Evolutionary conservation across 1,140 invertebrate genomes (phyloP), one percentile per base, ranked within the genome.

Genomic region (Drosophila micromelanica): DNA sequence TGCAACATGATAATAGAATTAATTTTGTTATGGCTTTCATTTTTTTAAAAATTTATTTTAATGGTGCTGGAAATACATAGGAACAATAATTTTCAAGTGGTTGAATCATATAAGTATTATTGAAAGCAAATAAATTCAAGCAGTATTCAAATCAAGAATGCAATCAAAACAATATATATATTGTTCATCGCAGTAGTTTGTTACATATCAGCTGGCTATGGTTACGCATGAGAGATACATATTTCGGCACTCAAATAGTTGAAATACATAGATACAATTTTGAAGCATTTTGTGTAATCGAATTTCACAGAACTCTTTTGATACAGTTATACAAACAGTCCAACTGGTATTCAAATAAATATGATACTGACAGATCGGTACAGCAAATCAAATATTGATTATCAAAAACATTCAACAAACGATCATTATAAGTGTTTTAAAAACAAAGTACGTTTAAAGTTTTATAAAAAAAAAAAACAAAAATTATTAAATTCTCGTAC

Each of bases 191-290:
- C 61, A 55, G 82, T 81, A 87, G 75, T 70, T 87, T 87, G 78
- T 87, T 87, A 87, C 84, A 87, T 89, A 87, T 87, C 82, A 85
- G 46, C 76, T 37, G 57, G 45, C 59, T 46, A 69, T 30, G 13
- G 62, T 52, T 67, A 35, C 38, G 15, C 17, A 57, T 43, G 30
- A 17, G 67, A 13, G 46, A 37, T 30, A 59, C 30, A 51, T 49
- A 60, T 73, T 55, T 69, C 27, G 15, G 15, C 48, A 67, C 51
- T 43, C 11, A 17, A 48, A 64, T 60, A 67, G 56, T 56, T 51
- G 17, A 59, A 52, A 69, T 49, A 57, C 35, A 54, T 37, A 67
- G 45, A 57, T 27, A 37, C 48, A 35, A 65, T 62, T 72, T 55
- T 13, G 15, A 62, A 49, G 48, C 11, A 3, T 64, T 38, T 61